phyloP scores from a whole-genome alignment of 2,888 invertebrate genomes.

The Zygaena filipendulae region DNA sequence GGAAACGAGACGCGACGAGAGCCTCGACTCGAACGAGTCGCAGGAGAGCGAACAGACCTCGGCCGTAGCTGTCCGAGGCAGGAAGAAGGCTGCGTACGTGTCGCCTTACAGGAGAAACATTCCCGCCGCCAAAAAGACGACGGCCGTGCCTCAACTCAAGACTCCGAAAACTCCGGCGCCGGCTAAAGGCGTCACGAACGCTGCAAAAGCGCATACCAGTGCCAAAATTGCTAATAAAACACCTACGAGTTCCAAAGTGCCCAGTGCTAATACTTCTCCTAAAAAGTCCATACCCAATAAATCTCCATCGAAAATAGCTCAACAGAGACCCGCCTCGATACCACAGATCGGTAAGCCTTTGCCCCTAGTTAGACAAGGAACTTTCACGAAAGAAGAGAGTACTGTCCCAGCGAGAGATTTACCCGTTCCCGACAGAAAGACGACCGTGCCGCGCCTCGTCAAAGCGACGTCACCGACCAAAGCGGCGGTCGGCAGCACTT shows the following conservation, averaged over 20 bases:
- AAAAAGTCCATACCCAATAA: conserved; percentile 39
- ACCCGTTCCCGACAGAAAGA: conserved; percentile 39
- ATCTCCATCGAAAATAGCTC: conserved; percentile 34
- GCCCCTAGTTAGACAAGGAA: conserved; percentile 84
- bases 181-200: conserved; percentile 24
- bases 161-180: conserved; percentile 25
- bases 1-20: conserved; percentile 38
- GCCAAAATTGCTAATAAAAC: conserved; percentile 38
- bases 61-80: conserved; percentile 72
- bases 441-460: conserved; percentile 23
- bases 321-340: conserved; percentile 29
- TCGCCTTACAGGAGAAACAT: conserved; percentile 63
- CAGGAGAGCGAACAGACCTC: conserved; percentile 44
- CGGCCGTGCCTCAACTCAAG: conserved; percentile 18
- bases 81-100: conserved; percentile 76
- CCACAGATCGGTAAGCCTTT: conserved; percentile 42
- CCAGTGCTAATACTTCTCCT: conserved; percentile 41
- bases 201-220: conserved; percentile 33
- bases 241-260: conserved; percentile 26
- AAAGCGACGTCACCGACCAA: conserved; percentile 37
- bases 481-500: conserved; percentile 37
- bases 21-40: conserved; percentile 55
- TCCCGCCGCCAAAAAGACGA: conserved; percentile 37
- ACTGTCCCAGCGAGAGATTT: conserved; percentile 43
- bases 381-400: conserved; percentile 89